A percentile compares a stretch with the other conserved stretches of the same genome.
Evolutionary conservation across 2,888 invertebrate species (phyloP).

Genomic region (Metacarcinus magister): DNA sequence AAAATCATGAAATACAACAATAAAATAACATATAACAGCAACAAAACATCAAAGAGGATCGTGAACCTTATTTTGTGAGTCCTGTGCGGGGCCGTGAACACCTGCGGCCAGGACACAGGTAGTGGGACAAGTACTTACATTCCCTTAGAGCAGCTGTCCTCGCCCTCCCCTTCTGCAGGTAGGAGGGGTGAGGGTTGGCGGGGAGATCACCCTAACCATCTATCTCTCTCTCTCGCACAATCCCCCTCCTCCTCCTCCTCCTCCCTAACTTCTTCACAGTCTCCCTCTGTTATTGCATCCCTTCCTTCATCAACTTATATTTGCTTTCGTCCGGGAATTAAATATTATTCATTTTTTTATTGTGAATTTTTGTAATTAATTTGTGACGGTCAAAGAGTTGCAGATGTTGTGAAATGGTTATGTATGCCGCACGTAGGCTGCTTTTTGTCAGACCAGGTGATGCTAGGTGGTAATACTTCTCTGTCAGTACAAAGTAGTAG

Average conservation of each 20-base stretch:
- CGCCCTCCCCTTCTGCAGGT: slow-evolving; percentile 60
- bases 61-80: background rate
- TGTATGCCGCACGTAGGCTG: background rate
- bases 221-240: background rate
- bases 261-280: background rate
- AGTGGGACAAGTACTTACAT: slow-evolving; percentile 55
- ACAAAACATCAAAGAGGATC: background rate
- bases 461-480: background rate
- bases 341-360: background rate
- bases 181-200: background rate
- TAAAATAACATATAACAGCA: background rate
- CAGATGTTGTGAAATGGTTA: no score
- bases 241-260: background rate
- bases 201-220: background rate
- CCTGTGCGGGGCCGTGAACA: background rate
- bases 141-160: slow-evolving; percentile 57
- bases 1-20: background rate
- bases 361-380: background rate
- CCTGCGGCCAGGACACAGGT: slow-evolving; percentile 43
- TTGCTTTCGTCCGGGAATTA: background rate
- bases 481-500: background rate
- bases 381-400: background rate
- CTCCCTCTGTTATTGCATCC: background rate
- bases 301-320: background rate
- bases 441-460: no score